Evolutionary conservation across 2,113 vertebrate species (phyloP).

Genomic region (Sapajus apella): DNA sequence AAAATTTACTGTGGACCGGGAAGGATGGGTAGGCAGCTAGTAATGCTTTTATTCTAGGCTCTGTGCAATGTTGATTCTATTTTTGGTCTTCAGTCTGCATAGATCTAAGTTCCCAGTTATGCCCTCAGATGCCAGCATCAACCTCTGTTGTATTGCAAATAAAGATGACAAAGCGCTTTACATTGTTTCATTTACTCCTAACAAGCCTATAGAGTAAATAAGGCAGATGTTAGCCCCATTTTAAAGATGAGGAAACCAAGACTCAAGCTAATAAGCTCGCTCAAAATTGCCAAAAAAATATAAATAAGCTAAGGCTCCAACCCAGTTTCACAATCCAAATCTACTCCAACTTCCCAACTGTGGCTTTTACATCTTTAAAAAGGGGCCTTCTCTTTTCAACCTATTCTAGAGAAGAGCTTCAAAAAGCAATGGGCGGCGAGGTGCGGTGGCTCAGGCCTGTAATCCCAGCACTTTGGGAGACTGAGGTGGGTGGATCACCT

Average conservation of each 20-base stretch:
- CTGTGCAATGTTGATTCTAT: not conserved
- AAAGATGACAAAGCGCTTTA: not conserved
- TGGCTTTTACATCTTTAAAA: not conserved
- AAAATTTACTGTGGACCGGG: not conserved
- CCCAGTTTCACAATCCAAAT: not conserved
- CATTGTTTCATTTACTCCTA: not conserved
- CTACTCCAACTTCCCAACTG: not conserved
- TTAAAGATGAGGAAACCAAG: constrained; percentile 32
- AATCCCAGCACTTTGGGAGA: too few species aligned
- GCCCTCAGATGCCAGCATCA: not conserved
- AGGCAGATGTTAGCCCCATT: not conserved
- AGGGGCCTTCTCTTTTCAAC: not conserved
- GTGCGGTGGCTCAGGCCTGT: too few species aligned
- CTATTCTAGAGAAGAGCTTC: not conserved
- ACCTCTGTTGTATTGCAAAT: not conserved
- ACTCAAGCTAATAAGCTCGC: not conserved
- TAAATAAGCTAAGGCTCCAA: not conserved
- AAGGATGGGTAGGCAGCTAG: not conserved
- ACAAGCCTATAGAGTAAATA: constrained; percentile 8
- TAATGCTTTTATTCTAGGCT: constrained; percentile 27
- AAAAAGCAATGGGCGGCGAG: not conserved
- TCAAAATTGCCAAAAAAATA: not conserved
- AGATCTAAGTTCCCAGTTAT: not conserved
- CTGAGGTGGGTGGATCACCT: too few species aligned
- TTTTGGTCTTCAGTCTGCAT: not conserved